Conservation (phyloP, 2,888 invertebrate species). For the Quadriops clusia region DNA sequence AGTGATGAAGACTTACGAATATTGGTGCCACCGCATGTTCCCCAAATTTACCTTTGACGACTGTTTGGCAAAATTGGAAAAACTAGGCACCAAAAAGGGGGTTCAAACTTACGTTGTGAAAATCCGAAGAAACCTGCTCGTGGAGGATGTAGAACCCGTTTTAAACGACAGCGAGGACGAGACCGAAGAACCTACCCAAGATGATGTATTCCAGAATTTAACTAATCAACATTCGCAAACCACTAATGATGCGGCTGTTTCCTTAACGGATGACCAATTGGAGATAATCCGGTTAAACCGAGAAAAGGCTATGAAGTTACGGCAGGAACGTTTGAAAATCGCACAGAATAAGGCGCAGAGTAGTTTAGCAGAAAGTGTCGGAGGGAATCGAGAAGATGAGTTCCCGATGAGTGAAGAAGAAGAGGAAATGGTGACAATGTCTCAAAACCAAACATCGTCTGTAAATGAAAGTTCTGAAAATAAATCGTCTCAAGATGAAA, state of each 20-base stretch:
- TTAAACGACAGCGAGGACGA: slow-evolving; percentile 36
- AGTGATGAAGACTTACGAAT: slow-evolving; percentile 72
- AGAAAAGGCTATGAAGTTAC: slow-evolving; percentile 34
- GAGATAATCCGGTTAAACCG: slow-evolving; percentile 47
- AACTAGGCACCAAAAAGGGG: slow-evolving; percentile 68
- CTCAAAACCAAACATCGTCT: too few relatives aligned
- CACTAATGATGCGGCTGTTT: slow-evolving; percentile 9
- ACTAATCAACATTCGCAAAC: slow-evolving; percentile 5
- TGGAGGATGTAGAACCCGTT: slow-evolving; percentile 34
- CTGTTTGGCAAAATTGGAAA: slow-evolving; percentile 65
- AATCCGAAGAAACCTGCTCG: slow-evolving; percentile 50
- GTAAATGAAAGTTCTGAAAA: too few relatives aligned
- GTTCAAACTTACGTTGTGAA: slow-evolving; percentile 60
- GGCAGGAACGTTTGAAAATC: slow-evolving; percentile 15
- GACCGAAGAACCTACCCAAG: slow-evolving; percentile 39
- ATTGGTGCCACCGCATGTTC: slow-evolving; percentile 88
- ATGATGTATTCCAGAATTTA: slow-evolving; percentile 36
- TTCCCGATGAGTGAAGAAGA: too few relatives aligned
- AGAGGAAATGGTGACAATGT: too few relatives aligned
- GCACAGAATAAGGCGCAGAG: too few relatives aligned
- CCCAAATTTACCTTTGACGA: slow-evolving; percentile 85
- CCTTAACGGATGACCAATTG: slow-evolving; percentile 51
- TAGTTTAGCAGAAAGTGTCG: too few relatives aligned
- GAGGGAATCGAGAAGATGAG: too few relatives aligned
- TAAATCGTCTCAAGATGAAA: too few relatives aligned